phyloP scores from a whole-genome alignment of 2,797 vertebrate genomes.

The Atherinosoma microstoma region DNA sequence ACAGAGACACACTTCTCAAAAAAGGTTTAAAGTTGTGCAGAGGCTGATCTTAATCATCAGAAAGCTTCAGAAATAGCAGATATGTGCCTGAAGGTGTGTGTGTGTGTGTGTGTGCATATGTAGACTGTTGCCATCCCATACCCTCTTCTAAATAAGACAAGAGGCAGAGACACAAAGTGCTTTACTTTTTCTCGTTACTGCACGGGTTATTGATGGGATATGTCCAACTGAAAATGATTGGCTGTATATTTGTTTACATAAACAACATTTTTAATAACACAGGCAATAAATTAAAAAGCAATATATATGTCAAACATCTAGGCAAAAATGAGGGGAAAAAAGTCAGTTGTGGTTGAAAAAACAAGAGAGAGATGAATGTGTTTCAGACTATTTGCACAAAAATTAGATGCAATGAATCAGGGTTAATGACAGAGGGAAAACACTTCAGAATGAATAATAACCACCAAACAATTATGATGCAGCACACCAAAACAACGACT shows the following conservation, averaged over 20 bases:
- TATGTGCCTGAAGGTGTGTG: slow-evolving; percentile 14
- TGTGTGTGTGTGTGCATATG: not conserved
- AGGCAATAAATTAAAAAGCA: slow-evolving; percentile 65
- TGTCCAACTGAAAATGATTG: slow-evolving; percentile 40
- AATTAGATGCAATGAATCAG: slow-evolving; percentile 74
- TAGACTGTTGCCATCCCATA: slow-evolving; percentile 15
- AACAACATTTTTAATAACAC: slow-evolving; percentile 62
- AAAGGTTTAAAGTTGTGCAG: slow-evolving; percentile 4
- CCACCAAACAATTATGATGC: slow-evolving; percentile 65
- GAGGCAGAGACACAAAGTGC: slow-evolving; percentile 42
- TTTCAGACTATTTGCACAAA: slow-evolving; percentile 69
- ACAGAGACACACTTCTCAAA: slow-evolving; percentile 25
- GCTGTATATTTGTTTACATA: slow-evolving; percentile 60
- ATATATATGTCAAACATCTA: slow-evolving; percentile 60
- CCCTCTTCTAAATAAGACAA: slow-evolving; percentile 38
- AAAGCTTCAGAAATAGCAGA: not conserved
- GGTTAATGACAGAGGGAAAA: slow-evolving; percentile 67
- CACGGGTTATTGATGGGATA: slow-evolving; percentile 56
- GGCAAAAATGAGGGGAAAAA: slow-evolving; percentile 14
- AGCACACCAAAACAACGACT: slow-evolving; percentile 65
- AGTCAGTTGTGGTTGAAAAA: slow-evolving; percentile 38
- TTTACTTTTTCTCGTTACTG: slow-evolving; percentile 25
- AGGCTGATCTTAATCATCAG: slow-evolving; percentile 22
- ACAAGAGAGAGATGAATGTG: slow-evolving; percentile 65
- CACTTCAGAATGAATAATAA: slow-evolving; percentile 74